These are phyloP conservation scores for Sipha flava DNA, from an alignment of 1,140 invertebrate genomes.

Conservation along the genomic window DNA sequence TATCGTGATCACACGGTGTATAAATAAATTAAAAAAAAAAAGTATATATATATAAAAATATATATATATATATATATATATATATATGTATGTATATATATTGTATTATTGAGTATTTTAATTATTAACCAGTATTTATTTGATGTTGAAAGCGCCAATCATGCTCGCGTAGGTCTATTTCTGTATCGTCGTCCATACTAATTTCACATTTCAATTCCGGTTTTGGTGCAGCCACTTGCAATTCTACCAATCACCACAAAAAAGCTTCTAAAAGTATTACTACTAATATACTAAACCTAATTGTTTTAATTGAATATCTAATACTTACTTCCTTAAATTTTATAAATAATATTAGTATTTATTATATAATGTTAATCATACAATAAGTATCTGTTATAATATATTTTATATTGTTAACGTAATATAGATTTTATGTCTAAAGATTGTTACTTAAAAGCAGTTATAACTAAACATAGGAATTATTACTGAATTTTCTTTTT, in stretches of 20 bases:
- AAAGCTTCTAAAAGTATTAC: constrained; percentile 9
- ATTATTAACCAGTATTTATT: constrained; percentile 25
- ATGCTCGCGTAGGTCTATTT: constrained; percentile 49
- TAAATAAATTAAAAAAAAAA: too few relatives aligned
- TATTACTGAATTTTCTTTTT: background rate
- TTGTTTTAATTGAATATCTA: background rate
- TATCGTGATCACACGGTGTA: too few relatives aligned
- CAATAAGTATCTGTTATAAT: background rate
- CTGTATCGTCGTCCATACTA: constrained; percentile 49
- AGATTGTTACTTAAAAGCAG: background rate
- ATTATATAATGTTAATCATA: background rate
- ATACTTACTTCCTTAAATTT: background rate
- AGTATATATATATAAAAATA: background rate
- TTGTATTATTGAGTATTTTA: background rate
- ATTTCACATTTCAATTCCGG: constrained; percentile 46
- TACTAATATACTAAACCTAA: background rate
- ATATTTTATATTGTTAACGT: background rate
- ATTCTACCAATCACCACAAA: constrained; percentile 24
- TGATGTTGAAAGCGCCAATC: constrained; percentile 47
- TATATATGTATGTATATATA: background rate
- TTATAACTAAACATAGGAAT: background rate
- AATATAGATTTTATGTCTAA: background rate
- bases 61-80: background rate
- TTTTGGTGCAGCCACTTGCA: constrained; percentile 21
- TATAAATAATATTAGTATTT: background rate